phyloP scores from a whole-genome alignment of 1,140 invertebrate species.

The Parapsyche elsis region DNA sequence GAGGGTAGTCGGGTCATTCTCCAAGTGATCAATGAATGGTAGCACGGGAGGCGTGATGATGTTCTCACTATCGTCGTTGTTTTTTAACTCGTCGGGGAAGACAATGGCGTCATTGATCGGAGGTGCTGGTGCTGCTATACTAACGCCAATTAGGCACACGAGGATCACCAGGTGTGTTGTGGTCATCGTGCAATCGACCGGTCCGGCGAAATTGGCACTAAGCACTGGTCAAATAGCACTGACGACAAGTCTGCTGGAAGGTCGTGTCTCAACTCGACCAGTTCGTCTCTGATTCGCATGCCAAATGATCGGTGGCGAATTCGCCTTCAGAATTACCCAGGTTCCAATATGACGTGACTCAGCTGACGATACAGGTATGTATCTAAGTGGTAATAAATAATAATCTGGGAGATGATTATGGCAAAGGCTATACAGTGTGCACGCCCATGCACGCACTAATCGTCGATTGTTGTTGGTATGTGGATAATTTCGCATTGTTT shows the following conservation, averaged over 20 bases:
- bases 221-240: constrained; percentile 16
- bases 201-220: constrained; percentile 39
- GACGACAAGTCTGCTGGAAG: constrained; percentile 39
- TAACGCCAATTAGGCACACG: background rate
- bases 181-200: constrained; percentile 10
- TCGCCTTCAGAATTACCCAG: constrained; percentile 40
- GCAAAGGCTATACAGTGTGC: background rate
- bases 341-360: background rate
- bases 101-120: constrained; percentile 41
- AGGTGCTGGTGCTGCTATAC: background rate
- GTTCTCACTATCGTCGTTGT: constrained; percentile 18
- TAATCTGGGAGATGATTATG: background rate
- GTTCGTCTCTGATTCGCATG: constrained; percentile 1
- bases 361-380: background rate
- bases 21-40: constrained; percentile 49
- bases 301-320: constrained; percentile 2
- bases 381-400: background rate
- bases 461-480: background rate
- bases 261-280: constrained; percentile 17
- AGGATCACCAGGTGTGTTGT: constrained; percentile 12
- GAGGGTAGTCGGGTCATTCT: constrained; percentile 52
- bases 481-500: background rate
- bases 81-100: constrained; percentile 47
- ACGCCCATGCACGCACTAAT: background rate
- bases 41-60: constrained; percentile 48